Percentiles rank a stretch among this genome's conserved stretches.
Evolutionary conservation across 2,113 vertebrate genomes (phyloP).

Genomic region (Pan paniscus): DNA sequence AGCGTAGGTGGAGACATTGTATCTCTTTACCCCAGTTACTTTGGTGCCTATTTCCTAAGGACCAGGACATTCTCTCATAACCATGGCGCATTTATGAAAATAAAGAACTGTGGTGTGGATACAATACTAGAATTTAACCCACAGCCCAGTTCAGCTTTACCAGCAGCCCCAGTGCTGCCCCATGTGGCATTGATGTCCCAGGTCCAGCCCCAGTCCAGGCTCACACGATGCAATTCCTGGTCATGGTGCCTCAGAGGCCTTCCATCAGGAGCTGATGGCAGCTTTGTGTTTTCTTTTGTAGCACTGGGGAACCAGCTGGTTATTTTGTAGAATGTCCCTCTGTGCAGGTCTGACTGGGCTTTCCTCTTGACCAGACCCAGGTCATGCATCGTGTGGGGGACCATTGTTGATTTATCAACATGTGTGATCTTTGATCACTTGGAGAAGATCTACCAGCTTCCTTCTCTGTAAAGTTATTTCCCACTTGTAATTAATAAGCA

Average conservation of each 20-base stretch:
- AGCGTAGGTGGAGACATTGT: not conserved
- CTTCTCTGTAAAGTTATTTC: not conserved
- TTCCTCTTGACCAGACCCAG: accelerated
- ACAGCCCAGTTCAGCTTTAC: accelerated
- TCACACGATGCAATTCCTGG: accelerated
- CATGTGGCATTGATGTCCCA: not conserved
- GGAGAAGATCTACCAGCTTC: not conserved
- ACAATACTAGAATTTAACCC: accelerated
- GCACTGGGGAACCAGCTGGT: not conserved
- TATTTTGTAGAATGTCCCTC: accelerated
- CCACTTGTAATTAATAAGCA: not conserved
- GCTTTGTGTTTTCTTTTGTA: not conserved
- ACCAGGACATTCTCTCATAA: not conserved
- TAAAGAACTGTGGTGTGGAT: accelerated
- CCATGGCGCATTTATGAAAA: not conserved
- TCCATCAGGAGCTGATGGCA: not conserved
- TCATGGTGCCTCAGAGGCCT: accelerated
- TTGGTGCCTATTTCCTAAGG: not conserved
- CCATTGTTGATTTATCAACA: too few relatives aligned
- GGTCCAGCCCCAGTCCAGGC: not conserved
- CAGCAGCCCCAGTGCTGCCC: accelerated
- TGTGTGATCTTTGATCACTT: not conserved
- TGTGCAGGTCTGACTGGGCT: accelerated
- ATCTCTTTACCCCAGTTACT: not conserved
- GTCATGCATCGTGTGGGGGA: not conserved